phyloP scores from a whole-genome alignment of 1,140 invertebrate genomes.

The Drosophila obscura region DNA sequence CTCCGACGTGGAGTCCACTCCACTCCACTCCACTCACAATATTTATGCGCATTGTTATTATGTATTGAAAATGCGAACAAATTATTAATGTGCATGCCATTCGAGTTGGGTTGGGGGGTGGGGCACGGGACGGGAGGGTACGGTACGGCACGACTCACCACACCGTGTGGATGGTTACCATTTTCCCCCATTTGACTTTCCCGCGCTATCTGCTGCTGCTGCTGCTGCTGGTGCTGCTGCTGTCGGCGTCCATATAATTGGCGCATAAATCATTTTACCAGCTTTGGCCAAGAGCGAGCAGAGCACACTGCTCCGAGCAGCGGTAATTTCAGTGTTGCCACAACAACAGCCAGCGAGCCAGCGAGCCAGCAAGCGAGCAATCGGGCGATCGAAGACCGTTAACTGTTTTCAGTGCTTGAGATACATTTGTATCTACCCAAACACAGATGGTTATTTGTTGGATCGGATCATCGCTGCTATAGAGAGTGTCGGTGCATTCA shows the following conservation, averaged over 20 bases:
- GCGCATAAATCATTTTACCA: slow-evolving; percentile 76
- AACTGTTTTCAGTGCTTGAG: slow-evolving; percentile 63
- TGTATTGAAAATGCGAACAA: slow-evolving; percentile 78
- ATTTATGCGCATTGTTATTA: slow-evolving; percentile 81
- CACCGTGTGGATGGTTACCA: slow-evolving; percentile 3
- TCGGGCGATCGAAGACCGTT: slow-evolving; percentile 43
- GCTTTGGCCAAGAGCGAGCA: slow-evolving; percentile 60
- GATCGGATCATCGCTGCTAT: slow-evolving; percentile 38
- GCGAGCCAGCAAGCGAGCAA: not conserved
- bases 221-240: slow-evolving; percentile 1
- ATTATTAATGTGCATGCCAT: slow-evolving; percentile 65
- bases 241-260: slow-evolving; percentile 67
- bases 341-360: slow-evolving; percentile 19
- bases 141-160: too few relatives aligned
- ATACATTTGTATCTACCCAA: slow-evolving; percentile 47
- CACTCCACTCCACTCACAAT: slow-evolving; percentile 44
- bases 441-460: slow-evolving; percentile 30
- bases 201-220: slow-evolving; percentile 36
- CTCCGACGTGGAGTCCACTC: too few relatives aligned
- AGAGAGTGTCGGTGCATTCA: slow-evolving; percentile 43
- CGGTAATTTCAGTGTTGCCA: slow-evolving; percentile 68
- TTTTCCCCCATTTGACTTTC: slow-evolving; percentile 62
- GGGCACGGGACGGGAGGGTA: too few relatives aligned
- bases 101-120: not conserved
- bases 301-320: slow-evolving; percentile 16